Percentiles rank a stretch among this genome's conserved stretches.
Conservation (phyloP, 2,888 invertebrate species). For the Ormyrus pomaceus region DNA sequence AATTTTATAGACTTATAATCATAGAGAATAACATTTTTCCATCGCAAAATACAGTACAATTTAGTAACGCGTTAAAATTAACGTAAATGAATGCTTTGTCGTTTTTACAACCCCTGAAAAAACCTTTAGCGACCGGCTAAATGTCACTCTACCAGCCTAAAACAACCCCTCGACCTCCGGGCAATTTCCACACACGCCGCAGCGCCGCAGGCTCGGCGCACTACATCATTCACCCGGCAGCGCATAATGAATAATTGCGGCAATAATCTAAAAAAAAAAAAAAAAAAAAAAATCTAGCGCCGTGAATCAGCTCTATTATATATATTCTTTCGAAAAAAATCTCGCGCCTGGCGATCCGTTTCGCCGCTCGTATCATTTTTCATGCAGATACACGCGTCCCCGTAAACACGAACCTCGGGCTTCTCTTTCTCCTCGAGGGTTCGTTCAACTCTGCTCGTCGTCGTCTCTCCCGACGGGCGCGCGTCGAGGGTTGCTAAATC, state of each 20-base stretch:
- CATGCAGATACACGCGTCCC: background rate
- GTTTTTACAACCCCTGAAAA: too few species aligned
- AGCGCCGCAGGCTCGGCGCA: too few species aligned
- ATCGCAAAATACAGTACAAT: too few species aligned
- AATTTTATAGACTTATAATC: too few species aligned
- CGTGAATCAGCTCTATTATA: background rate
- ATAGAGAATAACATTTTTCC: too few species aligned
- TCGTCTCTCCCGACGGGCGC: background rate
- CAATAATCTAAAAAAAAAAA: conserved; percentile 5
- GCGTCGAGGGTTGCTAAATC: conserved; percentile 37
- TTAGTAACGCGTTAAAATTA: too few species aligned
- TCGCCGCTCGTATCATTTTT: conserved; percentile 2
- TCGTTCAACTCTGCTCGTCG: conserved; percentile 43
- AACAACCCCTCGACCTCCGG: too few species aligned
- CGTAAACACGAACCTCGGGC: background rate
- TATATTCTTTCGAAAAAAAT: conserved; percentile 16
- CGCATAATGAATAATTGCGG: conserved; percentile 1
- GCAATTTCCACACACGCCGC: too few species aligned
- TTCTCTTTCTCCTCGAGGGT: background rate
- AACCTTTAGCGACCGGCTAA: too few species aligned
- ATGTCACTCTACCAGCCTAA: too few species aligned
- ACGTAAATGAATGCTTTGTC: too few species aligned
- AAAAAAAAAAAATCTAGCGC: background rate
- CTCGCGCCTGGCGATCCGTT: background rate
- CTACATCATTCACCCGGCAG: too few species aligned